Conservation (phyloP, 35 echinoderm and acorn worm species). For the Amphiura filiformis region DNA sequence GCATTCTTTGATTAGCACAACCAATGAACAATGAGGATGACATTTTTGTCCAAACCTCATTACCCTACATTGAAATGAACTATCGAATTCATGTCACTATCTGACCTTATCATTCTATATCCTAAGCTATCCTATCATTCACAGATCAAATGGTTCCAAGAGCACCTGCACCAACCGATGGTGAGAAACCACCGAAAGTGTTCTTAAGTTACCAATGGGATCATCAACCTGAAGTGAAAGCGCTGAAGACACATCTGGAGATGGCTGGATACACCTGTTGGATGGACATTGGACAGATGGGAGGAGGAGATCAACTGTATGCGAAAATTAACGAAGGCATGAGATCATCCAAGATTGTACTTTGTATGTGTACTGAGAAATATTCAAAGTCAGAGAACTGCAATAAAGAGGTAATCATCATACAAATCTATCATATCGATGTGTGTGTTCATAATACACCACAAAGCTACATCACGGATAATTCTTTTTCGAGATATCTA, state of each 20-base stretch:
- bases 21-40: too few species aligned
- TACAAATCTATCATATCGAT: too few species aligned
- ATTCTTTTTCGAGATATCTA: neutral
- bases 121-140: neutral
- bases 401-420: constrained; percentile 82
- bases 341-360: constrained; percentile 85
- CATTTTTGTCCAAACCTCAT: too few species aligned
- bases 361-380: constrained; percentile 91
- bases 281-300: constrained; percentile 99
- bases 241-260: constrained; percentile 77
- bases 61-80: neutral
- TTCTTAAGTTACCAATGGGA: constrained; percentile 99
- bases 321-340: constrained; percentile 91
- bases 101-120: neutral
- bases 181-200: constrained; percentile 64
- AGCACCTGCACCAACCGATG: constrained; percentile 12
- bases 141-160: constrained; percentile 70
- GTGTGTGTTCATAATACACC: neutral
- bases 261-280: constrained; percentile 91
- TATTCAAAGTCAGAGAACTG: constrained; percentile 95
- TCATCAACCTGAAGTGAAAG: constrained; percentile 85
- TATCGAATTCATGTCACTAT: neutral
- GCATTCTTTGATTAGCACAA: too few species aligned
- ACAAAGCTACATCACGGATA: neutral
- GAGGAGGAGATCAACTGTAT: constrained; percentile 86